Conservation (phyloP, 2,797 vertebrate genomes). For the Limnodromus scolopaceus region DNA sequence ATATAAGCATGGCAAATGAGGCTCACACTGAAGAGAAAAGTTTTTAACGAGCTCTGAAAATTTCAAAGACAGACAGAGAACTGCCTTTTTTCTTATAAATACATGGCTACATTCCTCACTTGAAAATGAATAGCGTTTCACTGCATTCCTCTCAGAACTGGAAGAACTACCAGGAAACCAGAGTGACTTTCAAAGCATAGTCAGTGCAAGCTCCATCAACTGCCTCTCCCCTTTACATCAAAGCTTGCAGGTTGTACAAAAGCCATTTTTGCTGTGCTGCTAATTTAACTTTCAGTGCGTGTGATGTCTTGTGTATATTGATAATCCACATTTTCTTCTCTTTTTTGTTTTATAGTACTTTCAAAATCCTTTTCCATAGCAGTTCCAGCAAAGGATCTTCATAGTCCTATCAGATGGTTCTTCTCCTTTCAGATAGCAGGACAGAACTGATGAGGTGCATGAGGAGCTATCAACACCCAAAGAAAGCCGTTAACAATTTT, state of each 20-base stretch:
- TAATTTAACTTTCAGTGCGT: not conserved
- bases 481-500: conserved; percentile 31
- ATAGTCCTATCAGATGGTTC: not conserved
- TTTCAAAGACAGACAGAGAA: not conserved
- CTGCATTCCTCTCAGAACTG: not conserved
- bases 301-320: not conserved
- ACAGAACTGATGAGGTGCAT: conserved; percentile 16
- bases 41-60: not conserved
- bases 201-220: not conserved
- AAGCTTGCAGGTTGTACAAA: not conserved
- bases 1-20: not conserved
- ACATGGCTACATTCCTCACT: not conserved
- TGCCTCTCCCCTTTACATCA: not conserved
- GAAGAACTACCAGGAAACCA: not conserved
- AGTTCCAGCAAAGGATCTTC: not conserved
- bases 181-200: not conserved
- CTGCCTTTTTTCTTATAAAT: not conserved
- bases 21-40: not conserved
- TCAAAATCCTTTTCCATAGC: not conserved
- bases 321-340: not conserved
- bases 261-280: not conserved
- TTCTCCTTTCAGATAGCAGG: not conserved
- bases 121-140: not conserved
- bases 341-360: not conserved
- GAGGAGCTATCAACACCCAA: conserved; percentile 6